A percentile compares a stretch with the other conserved stretches of the same genome.
phyloP scores from a whole-genome alignment of 1,140 invertebrate genomes.

The Drosophila guanche region DNA sequence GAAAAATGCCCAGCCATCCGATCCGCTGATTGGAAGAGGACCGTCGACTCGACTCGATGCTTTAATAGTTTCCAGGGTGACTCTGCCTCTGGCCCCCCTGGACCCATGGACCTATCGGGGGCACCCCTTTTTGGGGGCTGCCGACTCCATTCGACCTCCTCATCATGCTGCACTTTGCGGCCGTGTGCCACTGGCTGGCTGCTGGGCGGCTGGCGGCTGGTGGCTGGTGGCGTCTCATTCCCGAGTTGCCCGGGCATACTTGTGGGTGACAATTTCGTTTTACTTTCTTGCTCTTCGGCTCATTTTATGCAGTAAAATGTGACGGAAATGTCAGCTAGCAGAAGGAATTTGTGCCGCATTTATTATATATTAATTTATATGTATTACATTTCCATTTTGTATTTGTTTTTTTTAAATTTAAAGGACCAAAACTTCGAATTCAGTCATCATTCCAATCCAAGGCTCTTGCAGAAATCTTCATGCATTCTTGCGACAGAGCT shows the following conservation, averaged over 20 bases:
- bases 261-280: constrained; percentile 74
- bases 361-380: too few species aligned
- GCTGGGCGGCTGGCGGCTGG: constrained; percentile 60
- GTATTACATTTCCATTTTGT: too few species aligned
- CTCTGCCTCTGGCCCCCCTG: constrained; percentile 5
- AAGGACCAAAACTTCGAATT: too few species aligned
- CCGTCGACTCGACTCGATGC: constrained; percentile 40
- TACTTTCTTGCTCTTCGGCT: constrained; percentile 31
- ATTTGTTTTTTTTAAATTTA: too few species aligned
- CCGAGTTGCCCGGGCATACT: constrained; percentile 38
- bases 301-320: constrained; percentile 30
- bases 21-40: constrained; percentile 78
- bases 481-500: too few species aligned
- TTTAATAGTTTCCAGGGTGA: constrained; percentile 68
- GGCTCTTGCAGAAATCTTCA: too few species aligned
- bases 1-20: constrained; percentile 71
- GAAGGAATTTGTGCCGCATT: not conserved
- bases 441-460: too few species aligned
- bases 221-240: constrained; percentile 48
- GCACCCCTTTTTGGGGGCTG: not conserved
- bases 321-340: not conserved
- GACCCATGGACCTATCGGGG: not conserved
- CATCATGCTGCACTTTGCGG: constrained; percentile 71
- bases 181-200: constrained; percentile 69
- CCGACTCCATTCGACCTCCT: constrained; percentile 2